Evolutionary conservation across 92 coral and sea anemone genomes (phyloP), one percentile per base, ranked within the genome.

Genomic region (Parazoanthus darwini): DNA sequence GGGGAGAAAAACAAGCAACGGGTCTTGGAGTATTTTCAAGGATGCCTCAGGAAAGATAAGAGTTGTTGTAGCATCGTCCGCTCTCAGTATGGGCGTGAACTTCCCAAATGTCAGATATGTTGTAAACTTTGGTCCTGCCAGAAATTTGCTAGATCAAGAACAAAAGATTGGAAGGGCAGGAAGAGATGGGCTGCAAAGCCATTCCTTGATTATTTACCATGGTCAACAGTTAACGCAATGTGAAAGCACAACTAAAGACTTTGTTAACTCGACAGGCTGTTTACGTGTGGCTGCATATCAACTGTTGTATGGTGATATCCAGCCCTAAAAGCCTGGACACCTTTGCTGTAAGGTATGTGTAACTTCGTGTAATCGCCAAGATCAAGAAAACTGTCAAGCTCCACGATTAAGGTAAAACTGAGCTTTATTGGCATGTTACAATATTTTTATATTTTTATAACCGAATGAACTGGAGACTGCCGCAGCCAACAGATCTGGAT

Each of bases 101-200:
- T 88, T 88, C 46, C 90, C 90, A 1, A 26, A 79, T 77, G 73
- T 88, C 20, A 18, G 77, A 3, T 78, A 38, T 67, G 36, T 88
- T 25, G 16, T 86, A 2, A 88, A 88, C 68, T 88, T 26, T 11
- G 90, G 90, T 2, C 90, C 90, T 8, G 85, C 90, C 1, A n/a
- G 86, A 37, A 88, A 79, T 68, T 1, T 88, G 2, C 79, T 88
- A 1, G 90, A 88, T 20, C 84, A 78, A 38, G 79, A 79, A 15
- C 90, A 88, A 88, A 79, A 88, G 63, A 20, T 39, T 36, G 90
- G 90, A 3, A 63, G 90, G 22, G 90, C 90, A n/a, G 90, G 90
- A 6, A 65, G 86, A 20, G 86, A 88, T 88, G 84, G 75, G 3
- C 66, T 63, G 14, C 77, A 7, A 3, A 66, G 79, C 44, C 78